phyloP scores from a whole-genome alignment of 2,113 vertebrate species.

The Ailuropoda melanoleuca region DNA sequence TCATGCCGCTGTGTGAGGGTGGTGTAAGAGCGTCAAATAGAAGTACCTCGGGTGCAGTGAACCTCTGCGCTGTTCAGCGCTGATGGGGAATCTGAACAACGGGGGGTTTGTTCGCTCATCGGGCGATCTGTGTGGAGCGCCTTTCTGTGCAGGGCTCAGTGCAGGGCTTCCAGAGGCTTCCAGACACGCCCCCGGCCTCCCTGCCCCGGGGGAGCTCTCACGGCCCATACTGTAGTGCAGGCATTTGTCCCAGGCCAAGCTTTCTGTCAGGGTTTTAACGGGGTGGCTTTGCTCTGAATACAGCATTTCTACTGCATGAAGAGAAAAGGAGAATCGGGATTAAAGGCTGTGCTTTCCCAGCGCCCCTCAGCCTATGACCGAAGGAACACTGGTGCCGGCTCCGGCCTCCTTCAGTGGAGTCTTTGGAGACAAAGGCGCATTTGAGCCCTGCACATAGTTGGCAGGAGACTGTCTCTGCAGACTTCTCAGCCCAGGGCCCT shows the following conservation, averaged over 20 bases:
- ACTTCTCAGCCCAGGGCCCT: neutral
- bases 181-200: neutral
- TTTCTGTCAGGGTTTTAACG: neutral
- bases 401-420: neutral
- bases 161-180: neutral
- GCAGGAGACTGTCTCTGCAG: neutral
- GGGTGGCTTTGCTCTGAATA: neutral
- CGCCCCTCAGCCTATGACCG: accelerated
- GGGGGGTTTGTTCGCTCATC: accelerated
- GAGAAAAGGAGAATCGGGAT: neutral
- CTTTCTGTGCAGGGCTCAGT: neutral
- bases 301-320: neutral
- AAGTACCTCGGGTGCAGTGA: accelerated
- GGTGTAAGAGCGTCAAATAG: accelerated
- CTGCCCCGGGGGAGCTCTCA: neutral
- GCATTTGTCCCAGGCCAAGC: neutral
- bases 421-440: constrained; percentile 28
- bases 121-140: accelerated
- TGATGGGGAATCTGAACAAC: accelerated
- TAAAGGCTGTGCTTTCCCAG: neutral
- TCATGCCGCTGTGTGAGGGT: too few species aligned
- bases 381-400: neutral
- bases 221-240: accelerated
- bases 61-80: neutral
- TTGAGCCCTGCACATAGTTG: neutral